Evolutionary conservation across 1,140 invertebrate genomes (phyloP).

Genomic region (Drosophila insularis): DNA sequence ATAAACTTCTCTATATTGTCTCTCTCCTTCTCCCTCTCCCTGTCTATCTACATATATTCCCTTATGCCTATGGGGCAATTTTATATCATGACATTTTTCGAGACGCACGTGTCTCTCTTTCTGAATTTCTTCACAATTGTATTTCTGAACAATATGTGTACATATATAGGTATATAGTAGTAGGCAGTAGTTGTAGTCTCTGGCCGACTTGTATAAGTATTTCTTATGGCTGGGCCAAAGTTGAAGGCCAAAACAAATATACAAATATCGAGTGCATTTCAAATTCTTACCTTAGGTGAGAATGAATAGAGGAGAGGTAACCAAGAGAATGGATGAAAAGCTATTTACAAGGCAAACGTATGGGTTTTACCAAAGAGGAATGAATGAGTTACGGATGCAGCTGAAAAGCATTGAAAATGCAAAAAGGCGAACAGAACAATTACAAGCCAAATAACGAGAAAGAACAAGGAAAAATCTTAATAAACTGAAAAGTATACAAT

Average conservation of each 20-base stretch:
- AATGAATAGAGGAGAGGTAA: conserved; percentile 10
- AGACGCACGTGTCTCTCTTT: conserved; percentile 7
- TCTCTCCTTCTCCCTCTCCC: not conserved
- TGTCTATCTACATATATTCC: conserved; percentile 4
- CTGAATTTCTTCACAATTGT: not conserved
- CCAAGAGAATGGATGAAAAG: conserved; percentile 8
- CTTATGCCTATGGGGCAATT: not conserved
- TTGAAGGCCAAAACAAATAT: conserved; percentile 17
- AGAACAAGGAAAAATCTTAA: not conserved
- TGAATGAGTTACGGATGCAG: not conserved
- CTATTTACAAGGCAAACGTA: conserved; percentile 1
- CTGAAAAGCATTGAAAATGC: not conserved
- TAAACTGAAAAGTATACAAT: not conserved
- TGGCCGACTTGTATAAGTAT: not conserved
- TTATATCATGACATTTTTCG: conserved; percentile 6
- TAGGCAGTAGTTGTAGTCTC: not conserved
- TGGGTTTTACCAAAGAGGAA: not conserved
- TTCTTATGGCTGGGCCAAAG: conserved; percentile 1
- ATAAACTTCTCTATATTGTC: conserved; percentile 5
- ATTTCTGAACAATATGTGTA: not conserved
- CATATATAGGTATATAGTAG: not conserved
- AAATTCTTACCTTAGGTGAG: conserved; percentile 4
- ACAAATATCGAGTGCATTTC: conserved; percentile 15
- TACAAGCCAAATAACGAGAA: not conserved
- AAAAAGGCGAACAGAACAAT: not conserved